Base-by-base conservation (phyloP, 2,888 invertebrate genomes). In the Lycophotia porphyrea region DNA sequence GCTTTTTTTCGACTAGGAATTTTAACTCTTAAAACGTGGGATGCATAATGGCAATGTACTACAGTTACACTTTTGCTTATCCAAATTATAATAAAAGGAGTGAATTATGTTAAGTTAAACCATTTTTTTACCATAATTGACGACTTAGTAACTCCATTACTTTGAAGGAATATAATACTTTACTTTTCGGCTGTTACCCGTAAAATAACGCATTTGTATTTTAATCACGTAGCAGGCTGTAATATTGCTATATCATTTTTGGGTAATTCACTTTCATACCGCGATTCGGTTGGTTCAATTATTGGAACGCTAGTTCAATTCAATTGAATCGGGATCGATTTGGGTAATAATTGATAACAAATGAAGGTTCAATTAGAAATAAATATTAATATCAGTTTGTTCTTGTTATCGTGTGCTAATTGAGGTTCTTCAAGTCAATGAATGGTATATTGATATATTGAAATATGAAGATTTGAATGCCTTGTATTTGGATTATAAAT, bases 231-330 rank as follows among this genome's bases (percentile, higher is more conserved):
- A 64, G 21, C 13, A 44, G 24, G 18, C 65, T 66, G 60, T 68
- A 68, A 68, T 74, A 71, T n/a, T 68, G 31, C 27, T 65, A 71
- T 60, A 81, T 70, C 18, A 71, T 80, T 84, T 71, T 71, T 71
- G 68, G 58, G 63, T 67, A 44, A 71, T 80, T 52, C 27, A 71
- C 67, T 72, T 78, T 71, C 31, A 64, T 34, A 34, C 49, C 34
- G 27, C 58, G 27, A 80, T 34, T 42, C 39, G 27, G 76, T 72
- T 49, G 52, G 47, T 66, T 42, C 49, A 49, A 69, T 44, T 63
- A 80, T 80, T 3, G 27, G n/a, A 74, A 15, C 13, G n/a, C 15
- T 67, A 65, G 61, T 55, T 72, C 44, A 68, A 60, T 71, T 60
- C 67, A 67, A 71, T 78, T 71, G 61, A 74, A 71, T 69, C 24